Percentiles rank a stretch among this genome's conserved stretches.
phyloP scores from a whole-genome alignment of 2,797 vertebrate genomes.

The Okamejei kenojei region DNA sequence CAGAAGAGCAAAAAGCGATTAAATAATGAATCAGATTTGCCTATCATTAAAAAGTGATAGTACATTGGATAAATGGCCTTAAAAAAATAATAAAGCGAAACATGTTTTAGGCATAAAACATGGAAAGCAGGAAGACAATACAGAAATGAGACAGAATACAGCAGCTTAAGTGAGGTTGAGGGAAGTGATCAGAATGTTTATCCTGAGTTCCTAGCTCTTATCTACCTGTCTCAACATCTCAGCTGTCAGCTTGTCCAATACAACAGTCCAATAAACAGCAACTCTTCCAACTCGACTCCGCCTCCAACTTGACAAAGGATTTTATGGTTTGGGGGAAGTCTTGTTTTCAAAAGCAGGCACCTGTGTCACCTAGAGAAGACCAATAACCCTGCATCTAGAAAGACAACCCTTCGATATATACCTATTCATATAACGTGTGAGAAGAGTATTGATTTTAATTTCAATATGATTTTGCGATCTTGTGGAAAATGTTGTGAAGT shows the following conservation, averaged over 20 bases:
- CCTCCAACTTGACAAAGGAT: conserved; percentile 17
- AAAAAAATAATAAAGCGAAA: background rate
- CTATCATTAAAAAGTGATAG: background rate
- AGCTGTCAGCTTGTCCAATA: conserved; percentile 25
- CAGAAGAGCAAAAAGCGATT: background rate
- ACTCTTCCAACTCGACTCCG: background rate
- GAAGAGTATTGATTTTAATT: background rate
- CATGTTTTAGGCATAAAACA: background rate
- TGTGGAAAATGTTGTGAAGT: background rate
- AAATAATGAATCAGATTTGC: background rate
- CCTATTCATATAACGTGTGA: background rate
- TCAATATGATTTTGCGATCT: background rate
- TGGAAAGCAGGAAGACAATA: background rate
- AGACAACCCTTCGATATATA: background rate
- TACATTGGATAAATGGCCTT: too few relatives aligned
- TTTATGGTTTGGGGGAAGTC: conserved; percentile 24
- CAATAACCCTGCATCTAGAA: background rate
- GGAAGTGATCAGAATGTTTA: conserved; percentile 17
- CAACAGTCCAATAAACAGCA: conserved; percentile 36
- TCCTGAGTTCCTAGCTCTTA: conserved; percentile 28
- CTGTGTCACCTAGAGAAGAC: background rate
- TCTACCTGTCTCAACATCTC: conserved; percentile 27
- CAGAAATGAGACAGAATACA: background rate
- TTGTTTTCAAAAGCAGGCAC: conserved; percentile 25
- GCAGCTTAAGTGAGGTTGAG: background rate